These are phyloP conservation scores for Rotaria socialis DNA, from an alignment of 2,888 invertebrate genomes.

Conservation along the genomic window DNA sequence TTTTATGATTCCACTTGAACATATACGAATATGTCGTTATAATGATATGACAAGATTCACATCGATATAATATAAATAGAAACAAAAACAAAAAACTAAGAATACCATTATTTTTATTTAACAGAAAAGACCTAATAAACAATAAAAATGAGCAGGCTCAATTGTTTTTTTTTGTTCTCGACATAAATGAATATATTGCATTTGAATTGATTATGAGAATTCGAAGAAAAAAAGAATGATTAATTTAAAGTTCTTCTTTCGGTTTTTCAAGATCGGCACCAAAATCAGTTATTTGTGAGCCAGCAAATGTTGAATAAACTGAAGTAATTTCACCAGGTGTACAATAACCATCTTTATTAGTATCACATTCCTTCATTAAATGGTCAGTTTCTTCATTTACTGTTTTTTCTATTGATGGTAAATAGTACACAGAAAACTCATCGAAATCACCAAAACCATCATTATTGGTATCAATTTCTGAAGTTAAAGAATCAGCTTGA, in stretches of 20 bases:
- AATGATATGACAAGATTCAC: neutral
- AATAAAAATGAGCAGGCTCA: neutral
- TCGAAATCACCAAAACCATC: slow-evolving; percentile 32
- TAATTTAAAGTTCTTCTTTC: neutral
- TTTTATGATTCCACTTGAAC: neutral
- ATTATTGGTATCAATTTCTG: neutral
- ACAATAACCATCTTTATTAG: neutral
- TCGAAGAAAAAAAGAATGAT: neutral
- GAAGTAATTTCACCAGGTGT: neutral
- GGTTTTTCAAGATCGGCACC: neutral
- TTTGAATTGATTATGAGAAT: neutral
- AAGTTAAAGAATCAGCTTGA: neutral
- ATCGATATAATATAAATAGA: neutral
- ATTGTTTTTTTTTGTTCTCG: neutral
- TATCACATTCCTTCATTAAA: slow-evolving; percentile 16
- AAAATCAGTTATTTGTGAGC: slow-evolving; percentile 25
- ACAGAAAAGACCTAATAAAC: neutral
- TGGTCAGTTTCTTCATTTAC: neutral
- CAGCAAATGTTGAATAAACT: neutral
- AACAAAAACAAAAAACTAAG: neutral
- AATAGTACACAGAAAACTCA: neutral
- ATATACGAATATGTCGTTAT: neutral
- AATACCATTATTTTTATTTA: neutral
- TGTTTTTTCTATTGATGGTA: neutral
- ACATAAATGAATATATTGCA: neutral